A percentile compares a stretch with the other conserved stretches of the same genome.
Conservation (phyloP, 2,888 invertebrate species). For the Thecophora atra region DNA sequence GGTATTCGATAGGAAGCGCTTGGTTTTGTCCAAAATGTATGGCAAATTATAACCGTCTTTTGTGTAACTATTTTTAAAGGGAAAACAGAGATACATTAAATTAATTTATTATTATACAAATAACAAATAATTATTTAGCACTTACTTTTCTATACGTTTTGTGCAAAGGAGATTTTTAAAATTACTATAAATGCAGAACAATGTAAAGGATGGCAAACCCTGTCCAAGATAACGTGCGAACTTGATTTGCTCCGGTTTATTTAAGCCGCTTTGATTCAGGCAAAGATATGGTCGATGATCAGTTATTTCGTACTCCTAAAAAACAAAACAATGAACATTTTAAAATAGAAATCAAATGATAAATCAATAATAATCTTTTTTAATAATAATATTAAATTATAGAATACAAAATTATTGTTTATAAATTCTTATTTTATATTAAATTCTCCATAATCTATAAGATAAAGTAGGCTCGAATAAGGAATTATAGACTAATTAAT, state of each 20-base stretch:
- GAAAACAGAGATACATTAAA: not conserved
- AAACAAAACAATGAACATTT: slow-evolving; percentile 39
- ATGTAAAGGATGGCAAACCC: slow-evolving; percentile 65
- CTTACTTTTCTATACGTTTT: slow-evolving; percentile 66
- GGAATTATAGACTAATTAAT: too few species aligned
- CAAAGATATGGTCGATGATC: slow-evolving; percentile 65
- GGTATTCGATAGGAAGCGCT: slow-evolving; percentile 65
- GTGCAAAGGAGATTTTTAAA: slow-evolving; percentile 66
- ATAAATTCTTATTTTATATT: too few species aligned
- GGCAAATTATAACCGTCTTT: slow-evolving; percentile 66
- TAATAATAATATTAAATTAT: not conserved
- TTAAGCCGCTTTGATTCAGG: slow-evolving; percentile 64
- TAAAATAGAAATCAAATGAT: slow-evolving; percentile 9
- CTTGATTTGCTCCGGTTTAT: slow-evolving; percentile 65
- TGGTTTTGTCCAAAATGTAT: slow-evolving; percentile 66
- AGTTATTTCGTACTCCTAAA: slow-evolving; percentile 63
- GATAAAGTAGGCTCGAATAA: too few species aligned
- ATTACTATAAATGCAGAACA: slow-evolving; percentile 67
- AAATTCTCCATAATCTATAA: too few species aligned
- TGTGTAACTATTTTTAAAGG: slow-evolving; percentile 55
- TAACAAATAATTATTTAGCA: slow-evolving; percentile 27
- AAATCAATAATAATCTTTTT: not conserved
- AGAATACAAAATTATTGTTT: not conserved
- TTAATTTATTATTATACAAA: not conserved
- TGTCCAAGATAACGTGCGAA: slow-evolving; percentile 65